Conservation (phyloP, 2,113 vertebrate species). For the Chunga burmeisteri region DNA sequence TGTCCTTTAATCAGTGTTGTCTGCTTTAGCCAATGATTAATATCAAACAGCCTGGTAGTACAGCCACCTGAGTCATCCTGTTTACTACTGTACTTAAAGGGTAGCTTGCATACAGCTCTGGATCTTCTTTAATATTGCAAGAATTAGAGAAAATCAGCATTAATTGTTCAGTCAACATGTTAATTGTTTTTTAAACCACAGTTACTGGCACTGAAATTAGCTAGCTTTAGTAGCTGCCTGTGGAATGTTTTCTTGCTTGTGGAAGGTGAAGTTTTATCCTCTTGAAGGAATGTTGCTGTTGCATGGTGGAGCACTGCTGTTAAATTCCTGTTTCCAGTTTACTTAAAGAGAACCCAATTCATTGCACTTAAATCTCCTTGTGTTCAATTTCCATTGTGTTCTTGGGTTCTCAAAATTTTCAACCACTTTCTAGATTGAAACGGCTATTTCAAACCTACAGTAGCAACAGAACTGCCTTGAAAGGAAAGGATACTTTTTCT, state of each 20-base stretch:
- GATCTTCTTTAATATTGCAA: neutral
- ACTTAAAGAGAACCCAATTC: neutral
- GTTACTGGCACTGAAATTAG: neutral
- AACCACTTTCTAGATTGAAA: neutral
- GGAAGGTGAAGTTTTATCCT: neutral
- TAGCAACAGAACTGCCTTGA: neutral
- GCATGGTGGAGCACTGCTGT: neutral
- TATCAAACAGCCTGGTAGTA: neutral
- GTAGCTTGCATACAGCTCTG: neutral
- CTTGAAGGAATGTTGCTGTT: neutral
- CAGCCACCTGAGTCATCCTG: constrained; percentile 29
- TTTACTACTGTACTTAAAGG: neutral
- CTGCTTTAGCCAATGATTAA: constrained; percentile 19
- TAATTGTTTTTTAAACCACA: neutral
- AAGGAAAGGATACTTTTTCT: neutral
- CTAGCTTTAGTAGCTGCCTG: neutral
- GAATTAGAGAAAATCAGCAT: neutral
- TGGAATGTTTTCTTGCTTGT: neutral
- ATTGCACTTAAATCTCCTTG: neutral
- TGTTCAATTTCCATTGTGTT: neutral
- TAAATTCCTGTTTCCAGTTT: neutral
- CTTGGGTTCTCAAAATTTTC: neutral
- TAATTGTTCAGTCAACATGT: neutral
- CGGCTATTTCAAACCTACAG: neutral
- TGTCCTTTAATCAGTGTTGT: constrained; percentile 35